These are phyloP conservation scores for Mus caroli DNA, from an alignment of 2,797 vertebrate species.

Conservation along the genomic window DNA sequence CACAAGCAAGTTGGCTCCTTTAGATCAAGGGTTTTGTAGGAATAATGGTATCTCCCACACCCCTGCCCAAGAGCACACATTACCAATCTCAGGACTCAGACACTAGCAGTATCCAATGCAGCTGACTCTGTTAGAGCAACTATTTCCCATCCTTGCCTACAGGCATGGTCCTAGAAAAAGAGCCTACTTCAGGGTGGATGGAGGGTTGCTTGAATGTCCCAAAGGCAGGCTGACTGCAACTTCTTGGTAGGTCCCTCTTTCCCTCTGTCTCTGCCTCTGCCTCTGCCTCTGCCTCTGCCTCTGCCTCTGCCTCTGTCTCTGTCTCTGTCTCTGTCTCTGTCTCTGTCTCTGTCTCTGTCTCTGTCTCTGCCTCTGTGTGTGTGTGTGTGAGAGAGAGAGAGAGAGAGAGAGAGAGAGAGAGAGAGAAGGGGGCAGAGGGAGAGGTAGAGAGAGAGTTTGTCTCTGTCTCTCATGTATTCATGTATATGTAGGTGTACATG, in stretches of 20 bases:
- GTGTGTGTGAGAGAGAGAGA: not conserved
- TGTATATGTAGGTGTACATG: not conserved
- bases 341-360: not conserved
- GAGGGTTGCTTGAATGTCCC: not conserved
- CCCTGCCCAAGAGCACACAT: not conserved
- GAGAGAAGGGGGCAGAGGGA: too few species aligned
- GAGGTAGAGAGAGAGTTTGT: not conserved
- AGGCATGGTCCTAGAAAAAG: conserved; percentile 16
- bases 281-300: not conserved
- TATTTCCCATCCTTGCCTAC: conserved; percentile 15
- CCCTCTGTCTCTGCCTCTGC: rapidly evolving
- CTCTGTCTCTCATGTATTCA: not conserved
- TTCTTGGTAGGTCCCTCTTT: not conserved
- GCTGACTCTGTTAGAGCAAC: not conserved
- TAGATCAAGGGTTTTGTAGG: not conserved
- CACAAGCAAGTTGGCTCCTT: rapidly evolving
- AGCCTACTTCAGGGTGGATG: conserved; percentile 37
- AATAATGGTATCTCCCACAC: rapidly evolving
- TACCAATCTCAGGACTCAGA: rapidly evolving
- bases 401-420: too few species aligned
- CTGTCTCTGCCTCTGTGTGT: not conserved
- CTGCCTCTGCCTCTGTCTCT: not conserved
- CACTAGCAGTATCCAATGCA: not conserved
- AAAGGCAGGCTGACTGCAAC: not conserved
- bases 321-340: rapidly evolving